phyloP scores from a whole-genome alignment of 1,140 invertebrate genomes.

The roundworm (Caenorhabditis elegans) region DNA sequence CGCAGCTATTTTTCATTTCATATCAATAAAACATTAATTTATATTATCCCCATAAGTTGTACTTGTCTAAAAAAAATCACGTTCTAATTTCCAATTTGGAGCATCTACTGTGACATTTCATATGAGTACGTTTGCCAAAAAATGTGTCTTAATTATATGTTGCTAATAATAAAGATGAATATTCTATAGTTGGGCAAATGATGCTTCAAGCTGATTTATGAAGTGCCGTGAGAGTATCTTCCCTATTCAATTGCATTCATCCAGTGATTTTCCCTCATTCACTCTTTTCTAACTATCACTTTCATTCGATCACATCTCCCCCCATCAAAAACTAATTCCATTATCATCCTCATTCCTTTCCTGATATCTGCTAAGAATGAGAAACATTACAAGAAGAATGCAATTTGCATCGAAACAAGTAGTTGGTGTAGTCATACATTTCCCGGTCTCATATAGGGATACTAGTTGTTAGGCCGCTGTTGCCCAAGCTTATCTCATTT shows the following conservation, averaged over 20 bases:
- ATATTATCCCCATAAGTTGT: too few relatives aligned
- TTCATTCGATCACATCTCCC: neutral
- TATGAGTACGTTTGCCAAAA: too few relatives aligned
- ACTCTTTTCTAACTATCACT: neutral
- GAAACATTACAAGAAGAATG: neutral
- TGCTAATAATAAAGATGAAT: too few relatives aligned
- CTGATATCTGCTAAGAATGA: neutral
- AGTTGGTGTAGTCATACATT: neutral
- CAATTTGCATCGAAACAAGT: constrained; percentile 30
- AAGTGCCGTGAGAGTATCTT: neutral
- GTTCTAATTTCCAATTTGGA: too few relatives aligned
- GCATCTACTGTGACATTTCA: too few relatives aligned
- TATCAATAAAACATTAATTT: too few relatives aligned
- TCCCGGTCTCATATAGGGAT: neutral
- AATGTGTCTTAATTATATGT: too few relatives aligned
- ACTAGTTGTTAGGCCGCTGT: neutral
- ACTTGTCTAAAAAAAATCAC: too few relatives aligned
- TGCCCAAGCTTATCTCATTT: constrained; percentile 12
- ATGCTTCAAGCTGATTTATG: constrained; percentile 1
- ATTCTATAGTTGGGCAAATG: too few relatives aligned
- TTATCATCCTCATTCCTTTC: neutral
- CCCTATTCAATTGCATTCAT: neutral
- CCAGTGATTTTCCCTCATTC: neutral
- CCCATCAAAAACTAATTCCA: constrained; percentile 20
- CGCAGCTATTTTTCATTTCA: too few relatives aligned